Conservation (phyloP, 2,888 invertebrate species). For the Polyommatus iphigenia region DNA sequence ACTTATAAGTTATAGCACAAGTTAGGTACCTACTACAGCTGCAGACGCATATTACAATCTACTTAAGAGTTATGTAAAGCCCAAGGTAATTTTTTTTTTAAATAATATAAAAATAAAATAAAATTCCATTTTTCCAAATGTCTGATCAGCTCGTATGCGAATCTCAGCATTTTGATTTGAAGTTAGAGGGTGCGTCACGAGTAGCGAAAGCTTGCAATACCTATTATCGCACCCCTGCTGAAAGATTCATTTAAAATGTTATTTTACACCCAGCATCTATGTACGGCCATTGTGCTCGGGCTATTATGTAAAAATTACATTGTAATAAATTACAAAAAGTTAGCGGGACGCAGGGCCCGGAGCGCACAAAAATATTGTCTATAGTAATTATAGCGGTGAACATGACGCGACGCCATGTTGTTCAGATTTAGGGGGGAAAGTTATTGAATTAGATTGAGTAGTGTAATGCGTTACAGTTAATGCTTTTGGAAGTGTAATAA, state of each 20-base stretch:
- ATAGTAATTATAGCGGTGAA: slow-evolving; percentile 44
- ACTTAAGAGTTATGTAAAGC: no score
- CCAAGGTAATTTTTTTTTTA: no score
- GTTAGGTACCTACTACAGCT: no score
- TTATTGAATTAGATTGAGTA: slow-evolving; percentile 70
- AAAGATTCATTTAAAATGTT: slow-evolving; percentile 80
- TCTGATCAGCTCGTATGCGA: slow-evolving; percentile 51
- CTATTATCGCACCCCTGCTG: slow-evolving; percentile 73
- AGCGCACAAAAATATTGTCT: slow-evolving; percentile 43
- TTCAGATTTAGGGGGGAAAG: slow-evolving; percentile 49
- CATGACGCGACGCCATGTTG: slow-evolving; percentile 66
- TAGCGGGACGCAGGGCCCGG: slow-evolving; percentile 49
- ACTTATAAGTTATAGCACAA: no score
- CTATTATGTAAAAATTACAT: slow-evolving; percentile 50
- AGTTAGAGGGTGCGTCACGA: slow-evolving; percentile 66
- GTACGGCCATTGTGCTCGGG: slow-evolving; percentile 63
- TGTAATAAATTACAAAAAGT: slow-evolving; percentile 54
- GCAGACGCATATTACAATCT: no score
- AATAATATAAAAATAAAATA: no score
- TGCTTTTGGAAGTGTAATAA: slow-evolving; percentile 34
- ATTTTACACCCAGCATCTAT: slow-evolving; percentile 74
- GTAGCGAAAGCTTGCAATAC: slow-evolving; percentile 62
- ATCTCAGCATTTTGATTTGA: slow-evolving; percentile 63
- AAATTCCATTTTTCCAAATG: slow-evolving; percentile 33
- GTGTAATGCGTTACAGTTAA: slow-evolving; percentile 48